Evolutionary conservation across 2,888 invertebrate species (phyloP), one percentile per base, ranked within the genome.

Genomic region (Macrosoma leucophasiata): DNA sequence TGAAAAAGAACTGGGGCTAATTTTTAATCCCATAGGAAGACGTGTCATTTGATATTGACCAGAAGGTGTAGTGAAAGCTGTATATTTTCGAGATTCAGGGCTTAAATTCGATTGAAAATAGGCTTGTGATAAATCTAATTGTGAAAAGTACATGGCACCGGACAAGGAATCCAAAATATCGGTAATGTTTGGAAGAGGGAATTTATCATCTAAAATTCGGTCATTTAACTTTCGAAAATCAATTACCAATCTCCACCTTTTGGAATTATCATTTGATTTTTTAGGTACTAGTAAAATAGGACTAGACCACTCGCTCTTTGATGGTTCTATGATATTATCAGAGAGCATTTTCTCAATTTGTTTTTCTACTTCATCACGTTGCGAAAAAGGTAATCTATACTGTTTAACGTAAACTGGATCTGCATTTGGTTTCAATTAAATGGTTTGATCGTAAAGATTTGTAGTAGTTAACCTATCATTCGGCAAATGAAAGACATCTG

Each of bases 41-140:
- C 39, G 13, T 8, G 26, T 45, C 43, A 43, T 38, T 15, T 41
- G 43, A 31, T 40, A 45, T 20, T 43, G 36, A 3, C 32, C 30
- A n/a, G 33, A 30, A 20, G 10, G 9, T 14, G 29, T 22, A 27
- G 25, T 36, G 13, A 36, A 39, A 8, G 39, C 39, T 7, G 36
- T 39, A 9, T 29, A 36, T 24, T 34, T 30, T 13, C 39, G 13
- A 23, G 21, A 22, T 3, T 17, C 8, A 4, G 3, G n/a, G 3
- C 22, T 13, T 13, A 24, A 22, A 8, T 29, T 15, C 7, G 13
- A 17, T 15, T 19, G 22, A 19, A 25, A 29, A 11, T 24, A 35
- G 8, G 24, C 29, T 13, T 35, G 23, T 9, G 22, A 9, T 10
- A 35, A 10, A 19, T 33, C 27, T n/a, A 33, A 10, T 9, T 18